These are phyloP conservation scores for Meiosimyza platycephala DNA, from an alignment of 2,888 invertebrate genomes.

Conservation along the genomic window DNA sequence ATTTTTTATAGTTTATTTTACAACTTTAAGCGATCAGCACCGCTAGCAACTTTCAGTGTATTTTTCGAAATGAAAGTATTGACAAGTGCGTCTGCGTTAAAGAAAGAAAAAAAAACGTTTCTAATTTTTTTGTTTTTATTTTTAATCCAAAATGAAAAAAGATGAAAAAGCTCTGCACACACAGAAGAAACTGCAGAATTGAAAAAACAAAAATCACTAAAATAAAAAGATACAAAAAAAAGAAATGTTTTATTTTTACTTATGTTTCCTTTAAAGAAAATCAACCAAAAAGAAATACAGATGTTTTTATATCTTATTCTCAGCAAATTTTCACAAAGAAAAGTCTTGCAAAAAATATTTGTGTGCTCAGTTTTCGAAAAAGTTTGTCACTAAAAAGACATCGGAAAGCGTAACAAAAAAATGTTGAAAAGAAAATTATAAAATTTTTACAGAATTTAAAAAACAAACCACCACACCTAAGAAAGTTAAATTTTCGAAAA, in stretches of 20 bases:
- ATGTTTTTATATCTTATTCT: not conserved
- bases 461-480: no score
- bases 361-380: slow-evolving; percentile 23
- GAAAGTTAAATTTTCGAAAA: no score
- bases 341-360: slow-evolving; percentile 19
- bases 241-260: slow-evolving; percentile 27
- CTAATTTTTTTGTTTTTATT: no score
- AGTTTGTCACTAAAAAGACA: not conserved
- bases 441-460: no score
- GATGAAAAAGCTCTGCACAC: not conserved
- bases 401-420: no score
- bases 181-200: not conserved
- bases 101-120: not conserved
- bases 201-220: not conserved
- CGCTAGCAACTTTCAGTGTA: no score
- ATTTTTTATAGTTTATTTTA: no score
- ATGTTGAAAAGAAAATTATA: no score
- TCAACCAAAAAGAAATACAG: not conserved
- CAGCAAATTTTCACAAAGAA: slow-evolving; percentile 10
- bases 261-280: slow-evolving; percentile 13
- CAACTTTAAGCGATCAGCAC: no score
- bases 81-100: slow-evolving; percentile 8
- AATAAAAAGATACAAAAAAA: slow-evolving; percentile 4
- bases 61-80: no score
- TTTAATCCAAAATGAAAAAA: not conserved